Conservation (phyloP, 2,797 vertebrate species). For the Varecia variegata region DNA sequence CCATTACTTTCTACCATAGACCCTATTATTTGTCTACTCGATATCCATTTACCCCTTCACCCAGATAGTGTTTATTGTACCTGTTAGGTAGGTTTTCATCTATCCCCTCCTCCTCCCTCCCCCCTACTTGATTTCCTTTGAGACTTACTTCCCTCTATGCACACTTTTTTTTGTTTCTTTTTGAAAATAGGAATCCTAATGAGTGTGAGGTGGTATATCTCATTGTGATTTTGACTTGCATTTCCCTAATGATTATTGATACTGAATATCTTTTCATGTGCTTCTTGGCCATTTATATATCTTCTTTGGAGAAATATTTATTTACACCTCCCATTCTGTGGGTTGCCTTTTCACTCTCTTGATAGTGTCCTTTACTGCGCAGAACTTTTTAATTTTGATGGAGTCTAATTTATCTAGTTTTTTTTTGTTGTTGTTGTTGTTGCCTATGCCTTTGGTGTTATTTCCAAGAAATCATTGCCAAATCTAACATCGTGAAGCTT, state of each 20-base stretch:
- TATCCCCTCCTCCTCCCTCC: too few relatives aligned
- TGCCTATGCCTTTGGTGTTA: not conserved
- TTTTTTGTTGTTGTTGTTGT: not conserved
- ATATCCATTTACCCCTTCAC: not conserved
- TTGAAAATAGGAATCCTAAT: not conserved
- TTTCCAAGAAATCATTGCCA: not conserved
- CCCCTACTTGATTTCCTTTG: too few relatives aligned
- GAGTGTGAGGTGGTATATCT: not conserved
- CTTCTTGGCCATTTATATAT: not conserved
- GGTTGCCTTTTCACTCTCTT: not conserved
- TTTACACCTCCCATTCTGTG: not conserved
- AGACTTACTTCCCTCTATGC: too few relatives aligned
- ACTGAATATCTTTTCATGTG: not conserved
- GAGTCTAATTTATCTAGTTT: not conserved
- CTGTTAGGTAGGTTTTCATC: too few relatives aligned
- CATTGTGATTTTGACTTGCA: not conserved
- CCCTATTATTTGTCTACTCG: not conserved
- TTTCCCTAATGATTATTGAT: not conserved
- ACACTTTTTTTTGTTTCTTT: not conserved
- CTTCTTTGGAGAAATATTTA: not conserved
- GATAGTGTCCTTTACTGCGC: not conserved
- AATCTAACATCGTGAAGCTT: not conserved
- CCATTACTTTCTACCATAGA: not conserved
- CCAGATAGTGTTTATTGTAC: too few relatives aligned
- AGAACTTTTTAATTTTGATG: not conserved